Evolutionary conservation across 1,140 invertebrate species (phyloP).

Genomic region (Drosophila sechellia): DNA sequence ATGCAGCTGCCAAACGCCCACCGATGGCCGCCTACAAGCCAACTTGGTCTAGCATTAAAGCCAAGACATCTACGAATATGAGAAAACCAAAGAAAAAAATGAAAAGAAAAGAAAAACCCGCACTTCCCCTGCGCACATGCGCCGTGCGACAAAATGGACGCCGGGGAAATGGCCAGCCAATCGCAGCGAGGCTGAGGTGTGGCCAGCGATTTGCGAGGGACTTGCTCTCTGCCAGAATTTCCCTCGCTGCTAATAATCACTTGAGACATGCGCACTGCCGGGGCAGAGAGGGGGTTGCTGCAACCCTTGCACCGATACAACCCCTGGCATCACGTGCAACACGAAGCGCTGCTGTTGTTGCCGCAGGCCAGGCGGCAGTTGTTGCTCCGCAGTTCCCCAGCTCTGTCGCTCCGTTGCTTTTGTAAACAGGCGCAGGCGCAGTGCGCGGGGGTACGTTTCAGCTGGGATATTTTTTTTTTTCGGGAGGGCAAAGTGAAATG

Average conservation of each 20-base stretch:
- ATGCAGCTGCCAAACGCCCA: slow-evolving; percentile 35
- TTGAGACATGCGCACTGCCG: slow-evolving; percentile 67
- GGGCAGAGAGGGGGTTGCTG: slow-evolving; percentile 40
- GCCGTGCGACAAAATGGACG: slow-evolving; percentile 63
- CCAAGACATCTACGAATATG: slow-evolving; percentile 54
- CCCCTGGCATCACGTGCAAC: slow-evolving; percentile 57
- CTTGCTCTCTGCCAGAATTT: slow-evolving; percentile 71
- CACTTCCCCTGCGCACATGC: slow-evolving; percentile 58
- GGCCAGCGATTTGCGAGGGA: slow-evolving; percentile 52
- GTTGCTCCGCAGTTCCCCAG: slow-evolving; percentile 60
- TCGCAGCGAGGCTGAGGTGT: slow-evolving; percentile 65
- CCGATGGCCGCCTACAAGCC: slow-evolving; percentile 10
- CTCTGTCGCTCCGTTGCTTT: slow-evolving; percentile 65
- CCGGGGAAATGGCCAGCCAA: slow-evolving; percentile 72
- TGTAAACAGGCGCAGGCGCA: slow-evolving; percentile 80
- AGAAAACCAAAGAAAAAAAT: not conserved
- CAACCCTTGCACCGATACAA: slow-evolving; percentile 69
- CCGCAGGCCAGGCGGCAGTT: slow-evolving; percentile 21
- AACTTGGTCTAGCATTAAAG: slow-evolving; percentile 66
- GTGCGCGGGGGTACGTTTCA: slow-evolving; percentile 67
- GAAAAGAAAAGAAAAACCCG: slow-evolving; percentile 8
- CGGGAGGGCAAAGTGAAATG: slow-evolving; percentile 75
- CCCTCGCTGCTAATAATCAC: slow-evolving; percentile 75
- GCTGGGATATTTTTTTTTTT: slow-evolving; percentile 58
- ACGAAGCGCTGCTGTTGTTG: slow-evolving; percentile 1